phyloP scores from a whole-genome alignment of 2,113 vertebrate species.

The Origma solitaria region DNA sequence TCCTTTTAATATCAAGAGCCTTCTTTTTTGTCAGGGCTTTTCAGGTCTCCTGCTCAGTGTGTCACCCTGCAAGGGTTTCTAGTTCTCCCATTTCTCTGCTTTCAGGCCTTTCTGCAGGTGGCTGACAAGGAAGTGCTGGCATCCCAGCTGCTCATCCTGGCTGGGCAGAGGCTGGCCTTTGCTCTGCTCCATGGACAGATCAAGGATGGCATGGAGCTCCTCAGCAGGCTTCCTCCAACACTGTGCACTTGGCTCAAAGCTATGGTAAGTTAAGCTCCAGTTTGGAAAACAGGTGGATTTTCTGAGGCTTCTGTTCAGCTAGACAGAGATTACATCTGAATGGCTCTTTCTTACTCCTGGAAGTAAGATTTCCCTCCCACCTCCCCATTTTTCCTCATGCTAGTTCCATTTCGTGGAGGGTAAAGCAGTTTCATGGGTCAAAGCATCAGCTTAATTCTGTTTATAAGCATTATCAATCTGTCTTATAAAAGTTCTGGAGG shows the following conservation, averaged over 20 bases:
- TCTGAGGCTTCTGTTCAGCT: neutral
- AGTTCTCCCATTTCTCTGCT: neutral
- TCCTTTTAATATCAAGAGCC: neutral
- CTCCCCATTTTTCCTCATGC: neutral
- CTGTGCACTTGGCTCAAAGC: conserved; percentile 97
- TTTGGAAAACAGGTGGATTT: neutral
- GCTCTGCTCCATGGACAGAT: conserved; percentile 85
- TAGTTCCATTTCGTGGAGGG: neutral
- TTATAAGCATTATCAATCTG: neutral
- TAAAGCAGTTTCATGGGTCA: neutral
- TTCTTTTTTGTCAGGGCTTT: neutral
- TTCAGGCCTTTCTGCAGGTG: conserved; percentile 87
- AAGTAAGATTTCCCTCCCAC: neutral
- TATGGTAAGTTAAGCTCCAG: conserved; percentile 78
- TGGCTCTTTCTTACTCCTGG: neutral
- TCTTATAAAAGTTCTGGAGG: neutral
- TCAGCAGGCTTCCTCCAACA: conserved; percentile 86
- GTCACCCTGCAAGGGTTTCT: neutral
- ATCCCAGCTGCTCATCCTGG: conserved; percentile 90
- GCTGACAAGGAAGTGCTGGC: conserved; percentile 92
- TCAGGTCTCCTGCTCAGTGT: neutral
- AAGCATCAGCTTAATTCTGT: neutral
- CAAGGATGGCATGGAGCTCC: conserved; percentile 86
- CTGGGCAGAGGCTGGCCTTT: conserved; percentile 88
- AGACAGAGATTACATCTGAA: neutral